These are phyloP conservation scores for Climacteris rufus DNA, from an alignment of 2,113 vertebrate species.

Conservation along the genomic window DNA sequence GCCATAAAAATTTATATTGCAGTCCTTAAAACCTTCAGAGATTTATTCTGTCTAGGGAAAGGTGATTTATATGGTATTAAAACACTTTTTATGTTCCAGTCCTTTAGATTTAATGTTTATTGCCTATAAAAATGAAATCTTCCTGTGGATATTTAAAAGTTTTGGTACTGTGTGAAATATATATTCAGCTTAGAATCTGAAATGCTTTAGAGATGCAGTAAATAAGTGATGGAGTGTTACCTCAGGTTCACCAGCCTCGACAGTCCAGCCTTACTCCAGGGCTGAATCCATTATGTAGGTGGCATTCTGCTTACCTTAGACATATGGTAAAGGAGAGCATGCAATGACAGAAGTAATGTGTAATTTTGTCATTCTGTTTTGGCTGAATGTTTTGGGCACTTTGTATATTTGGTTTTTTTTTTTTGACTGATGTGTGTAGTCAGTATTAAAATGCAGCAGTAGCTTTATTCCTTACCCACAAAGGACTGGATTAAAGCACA, in stretches of 20 bases:
- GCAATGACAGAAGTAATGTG: background rate
- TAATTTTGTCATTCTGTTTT: conserved; percentile 3
- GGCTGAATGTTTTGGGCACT: background rate
- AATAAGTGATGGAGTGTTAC: conserved; percentile 59
- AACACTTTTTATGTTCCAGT: conserved; percentile 82
- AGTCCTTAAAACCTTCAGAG: conserved; percentile 79
- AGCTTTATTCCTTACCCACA: background rate
- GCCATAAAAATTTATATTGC: conserved; percentile 82
- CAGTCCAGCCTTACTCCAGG: conserved; percentile 18
- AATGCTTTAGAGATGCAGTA: conserved; percentile 68
- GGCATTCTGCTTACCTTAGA: conserved; percentile 7
- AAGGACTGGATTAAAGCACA: background rate
- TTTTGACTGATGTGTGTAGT: background rate
- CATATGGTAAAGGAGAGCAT: background rate
- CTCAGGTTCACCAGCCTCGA: background rate
- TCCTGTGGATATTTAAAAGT: conserved; percentile 82
- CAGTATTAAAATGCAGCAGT: background rate
- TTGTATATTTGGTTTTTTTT: background rate
- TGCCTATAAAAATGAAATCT: conserved; percentile 85
- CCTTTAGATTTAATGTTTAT: conserved; percentile 88
- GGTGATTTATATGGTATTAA: conserved; percentile 83
- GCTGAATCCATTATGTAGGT: background rate
- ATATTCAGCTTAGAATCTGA: conserved; percentile 66
- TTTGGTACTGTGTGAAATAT: conserved; percentile 76
- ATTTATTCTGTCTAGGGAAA: conserved; percentile 80